Evolutionary conservation across 1,140 invertebrate genomes (phyloP).

Genomic region (Drosophila mauritiana): DNA sequence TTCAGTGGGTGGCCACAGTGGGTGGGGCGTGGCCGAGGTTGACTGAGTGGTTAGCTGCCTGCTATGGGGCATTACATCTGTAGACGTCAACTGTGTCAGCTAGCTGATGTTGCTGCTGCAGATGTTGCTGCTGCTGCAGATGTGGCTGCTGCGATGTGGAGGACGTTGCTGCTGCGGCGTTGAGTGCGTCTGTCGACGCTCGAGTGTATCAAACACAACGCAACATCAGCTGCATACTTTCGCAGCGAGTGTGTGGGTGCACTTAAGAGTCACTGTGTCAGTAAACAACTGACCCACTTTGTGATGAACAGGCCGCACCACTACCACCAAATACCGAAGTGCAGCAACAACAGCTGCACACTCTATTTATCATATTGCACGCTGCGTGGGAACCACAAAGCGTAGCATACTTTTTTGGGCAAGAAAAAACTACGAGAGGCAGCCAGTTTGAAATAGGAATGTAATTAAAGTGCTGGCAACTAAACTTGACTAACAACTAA

Average conservation of each 20-base stretch:
- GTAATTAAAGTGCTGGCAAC: constrained; percentile 17
- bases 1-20: neutral
- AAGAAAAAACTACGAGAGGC: neutral
- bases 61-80: constrained; percentile 67
- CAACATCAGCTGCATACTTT: constrained; percentile 65
- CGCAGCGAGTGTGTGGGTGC: constrained; percentile 42
- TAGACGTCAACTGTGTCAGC: constrained; percentile 77
- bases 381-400: constrained; percentile 45
- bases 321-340: constrained; percentile 15
- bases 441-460: constrained; percentile 18
- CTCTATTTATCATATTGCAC: constrained; percentile 51
- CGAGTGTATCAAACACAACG: constrained; percentile 77
- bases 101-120: constrained; percentile 36
- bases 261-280: constrained; percentile 82
- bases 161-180: constrained; percentile 43
- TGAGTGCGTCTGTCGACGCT: constrained; percentile 79
- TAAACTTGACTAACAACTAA: neutral
- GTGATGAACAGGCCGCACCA: constrained; percentile 62
- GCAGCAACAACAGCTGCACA: constrained; percentile 25
- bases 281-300: constrained; percentile 81
- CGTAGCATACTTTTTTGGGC: constrained; percentile 53
- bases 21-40: constrained; percentile 49
- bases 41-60: constrained; percentile 72
- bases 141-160: constrained; percentile 18
- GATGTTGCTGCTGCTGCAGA: constrained; percentile 29